phyloP scores from a whole-genome alignment of 2,888 invertebrate species.

The Drosophila pseudotakahashii region DNA sequence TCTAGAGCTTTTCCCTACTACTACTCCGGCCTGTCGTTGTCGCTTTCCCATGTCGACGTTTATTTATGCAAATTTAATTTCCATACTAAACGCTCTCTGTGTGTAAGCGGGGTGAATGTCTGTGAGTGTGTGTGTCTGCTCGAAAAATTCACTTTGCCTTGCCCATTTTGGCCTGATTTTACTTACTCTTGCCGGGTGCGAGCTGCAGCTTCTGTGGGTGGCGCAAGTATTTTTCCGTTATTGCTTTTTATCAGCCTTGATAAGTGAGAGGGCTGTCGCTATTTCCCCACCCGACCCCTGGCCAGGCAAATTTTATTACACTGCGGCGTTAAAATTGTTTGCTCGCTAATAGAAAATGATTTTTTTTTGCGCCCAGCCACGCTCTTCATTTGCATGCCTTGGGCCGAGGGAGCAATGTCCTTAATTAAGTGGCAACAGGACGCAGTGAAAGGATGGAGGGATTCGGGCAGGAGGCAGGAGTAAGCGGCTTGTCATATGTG shows the following conservation, averaged over 20 bases:
- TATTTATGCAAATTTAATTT: slow-evolving; percentile 81
- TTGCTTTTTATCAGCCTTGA: slow-evolving; percentile 77
- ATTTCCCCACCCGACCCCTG: neutral
- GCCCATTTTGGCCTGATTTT: slow-evolving; percentile 70
- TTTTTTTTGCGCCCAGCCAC: slow-evolving; percentile 40
- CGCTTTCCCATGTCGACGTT: slow-evolving; percentile 72
- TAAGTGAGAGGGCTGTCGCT: slow-evolving; percentile 55
- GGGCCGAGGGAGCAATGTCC: slow-evolving; percentile 70
- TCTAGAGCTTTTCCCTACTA: slow-evolving; percentile 19
- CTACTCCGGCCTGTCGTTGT: slow-evolving; percentile 36
- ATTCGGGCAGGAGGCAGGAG: slow-evolving; percentile 3
- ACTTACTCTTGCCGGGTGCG: slow-evolving; percentile 59
- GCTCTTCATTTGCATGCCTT: slow-evolving; percentile 69
- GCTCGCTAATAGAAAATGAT: slow-evolving; percentile 75
- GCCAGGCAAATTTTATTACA: slow-evolving; percentile 63
- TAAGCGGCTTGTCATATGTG: slow-evolving; percentile 62
- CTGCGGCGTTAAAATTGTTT: slow-evolving; percentile 73
- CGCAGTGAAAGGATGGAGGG: neutral
- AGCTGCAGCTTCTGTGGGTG: slow-evolving; percentile 40
- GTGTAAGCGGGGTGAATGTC: slow-evolving; percentile 24
- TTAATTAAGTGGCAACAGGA: slow-evolving; percentile 67
- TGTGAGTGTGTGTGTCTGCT: slow-evolving; percentile 29
- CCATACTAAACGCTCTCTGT: slow-evolving; percentile 72
- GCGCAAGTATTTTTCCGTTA: slow-evolving; percentile 64
- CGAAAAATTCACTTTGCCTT: slow-evolving; percentile 68